A percentile compares a stretch with the other conserved stretches of the same genome.
These are phyloP conservation scores for Leguminivora glycinivorella DNA, from an alignment of 1,140 invertebrate genomes.

Conservation along the genomic window DNA sequence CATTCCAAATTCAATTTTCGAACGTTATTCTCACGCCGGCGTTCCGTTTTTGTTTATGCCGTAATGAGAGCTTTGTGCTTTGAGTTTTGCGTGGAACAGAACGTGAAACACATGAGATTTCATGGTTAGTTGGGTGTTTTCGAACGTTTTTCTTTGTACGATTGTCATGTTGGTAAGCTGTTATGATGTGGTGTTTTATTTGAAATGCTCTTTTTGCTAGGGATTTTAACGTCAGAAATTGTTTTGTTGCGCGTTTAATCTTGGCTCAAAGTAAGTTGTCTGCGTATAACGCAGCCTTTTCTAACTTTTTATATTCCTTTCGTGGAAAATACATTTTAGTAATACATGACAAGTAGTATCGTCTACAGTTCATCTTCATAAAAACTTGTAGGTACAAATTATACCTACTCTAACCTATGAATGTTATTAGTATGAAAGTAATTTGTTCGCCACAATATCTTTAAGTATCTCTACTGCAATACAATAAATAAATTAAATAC, in stretches of 20 bases:
- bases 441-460: too few species aligned
- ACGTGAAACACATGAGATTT: conserved; percentile 66
- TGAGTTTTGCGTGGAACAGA: conserved; percentile 71
- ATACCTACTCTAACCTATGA: too few species aligned
- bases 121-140: conserved; percentile 66
- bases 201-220: not conserved
- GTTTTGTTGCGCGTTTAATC: conserved; percentile 2
- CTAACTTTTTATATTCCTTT: not conserved
- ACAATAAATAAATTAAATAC: too few species aligned
- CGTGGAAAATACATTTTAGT: not conserved
- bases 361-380: too few species aligned
- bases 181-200: conserved; percentile 8
- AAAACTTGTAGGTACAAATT: too few species aligned
- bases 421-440: too few species aligned
- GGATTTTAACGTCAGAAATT: not conserved
- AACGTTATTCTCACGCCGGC: conserved; percentile 49
- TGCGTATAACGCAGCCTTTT: not conserved
- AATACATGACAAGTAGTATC: not conserved
- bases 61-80: conserved; percentile 57
- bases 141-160: conserved; percentile 31
- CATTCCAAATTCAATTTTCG: conserved; percentile 57
- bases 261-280: not conserved
- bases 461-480: too few species aligned
- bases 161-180: conserved; percentile 18
- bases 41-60: conserved; percentile 47